Conservation (phyloP, 2,888 invertebrate genomes). For the Heteromyza rotundicornis region DNA sequence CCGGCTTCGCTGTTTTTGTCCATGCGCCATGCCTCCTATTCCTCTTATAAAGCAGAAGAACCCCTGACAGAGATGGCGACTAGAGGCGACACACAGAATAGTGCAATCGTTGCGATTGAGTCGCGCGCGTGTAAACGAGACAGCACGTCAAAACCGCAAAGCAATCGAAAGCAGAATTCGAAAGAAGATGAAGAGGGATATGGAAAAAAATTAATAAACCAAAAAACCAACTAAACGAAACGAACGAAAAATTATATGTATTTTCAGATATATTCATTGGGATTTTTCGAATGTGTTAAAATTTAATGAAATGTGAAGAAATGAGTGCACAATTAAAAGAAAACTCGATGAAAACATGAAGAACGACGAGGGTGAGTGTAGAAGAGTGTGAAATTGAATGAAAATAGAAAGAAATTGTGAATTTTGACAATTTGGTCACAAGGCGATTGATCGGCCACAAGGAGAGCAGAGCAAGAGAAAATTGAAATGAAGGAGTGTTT, state of each 20-base stretch:
- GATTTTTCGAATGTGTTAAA: too few relatives aligned
- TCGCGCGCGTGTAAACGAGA: constrained; percentile 8
- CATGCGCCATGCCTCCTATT: constrained; percentile 20
- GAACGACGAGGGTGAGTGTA: background rate
- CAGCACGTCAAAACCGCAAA: background rate
- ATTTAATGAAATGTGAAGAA: background rate
- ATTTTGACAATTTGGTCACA: constrained; percentile 24
- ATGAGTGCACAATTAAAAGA: background rate
- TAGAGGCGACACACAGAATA: constrained; percentile 9
- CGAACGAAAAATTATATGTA: background rate
- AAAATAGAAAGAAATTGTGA: constrained; percentile 9
- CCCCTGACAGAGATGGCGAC: background rate
- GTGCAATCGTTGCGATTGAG: background rate
- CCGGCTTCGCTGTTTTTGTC: constrained; percentile 33
- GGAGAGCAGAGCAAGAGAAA: constrained; percentile 16
- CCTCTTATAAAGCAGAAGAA: constrained; percentile 14
- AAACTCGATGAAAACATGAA: background rate
- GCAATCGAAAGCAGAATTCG: constrained; percentile 11
- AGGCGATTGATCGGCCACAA: constrained; percentile 23
- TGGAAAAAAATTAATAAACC: constrained; percentile 18
- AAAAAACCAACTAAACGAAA: constrained; percentile 3
- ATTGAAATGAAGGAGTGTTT: constrained; percentile 14
- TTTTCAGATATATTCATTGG: background rate
- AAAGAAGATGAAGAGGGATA: constrained; percentile 17
- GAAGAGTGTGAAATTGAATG: background rate